Evolutionary conservation across 2,113 vertebrate species (phyloP), one percentile per base, ranked within the genome.

Genomic region (Murina feae): DNA sequence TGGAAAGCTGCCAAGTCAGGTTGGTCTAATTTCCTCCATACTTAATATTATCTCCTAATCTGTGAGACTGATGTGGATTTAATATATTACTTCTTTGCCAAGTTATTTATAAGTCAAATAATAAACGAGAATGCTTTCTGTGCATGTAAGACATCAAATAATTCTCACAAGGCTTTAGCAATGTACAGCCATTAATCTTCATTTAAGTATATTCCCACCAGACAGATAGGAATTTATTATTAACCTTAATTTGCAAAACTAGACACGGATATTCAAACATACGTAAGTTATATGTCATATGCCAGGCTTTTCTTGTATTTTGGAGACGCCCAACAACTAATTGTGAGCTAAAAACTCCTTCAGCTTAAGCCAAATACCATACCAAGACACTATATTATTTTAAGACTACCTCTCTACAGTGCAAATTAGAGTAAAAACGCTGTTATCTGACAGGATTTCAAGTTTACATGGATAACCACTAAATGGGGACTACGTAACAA

Each of bases 81-180:
- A 94, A 72, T 74, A 42, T 63, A 84, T 86, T 25, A 88, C 42
- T 93, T 94, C 92, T 89, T 86, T 94, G 90, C 51, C 65, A 86
- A 92, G 51, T 92, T 92, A 96, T 94, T 93, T 96, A 44, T n/a
- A 91, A 84, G 63, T 92, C 72, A 82, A 90, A 88, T 93, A 96
- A 97, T 72, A 91, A 93, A 74, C 75, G 47, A 94, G 37, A 93
- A 95, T 71, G 16, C 20, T 84, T 44, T 90, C 32, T 63, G 53
- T 85, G 65, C 66, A 85, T 51, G 51, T 39, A 69, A 92, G 30
- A 86, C n/a, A 91, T 86, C 53, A 75, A 88, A 80, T 71, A 88
- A 94, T 82, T 93, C 93, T 95, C 91, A 89, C 60, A 79, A 66
- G 74, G 20, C 69, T 93, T 96, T 47, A 90, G 39, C 35, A 82